Conservation (phyloP, 2,888 invertebrate genomes). For the Apamea monoglypha region DNA sequence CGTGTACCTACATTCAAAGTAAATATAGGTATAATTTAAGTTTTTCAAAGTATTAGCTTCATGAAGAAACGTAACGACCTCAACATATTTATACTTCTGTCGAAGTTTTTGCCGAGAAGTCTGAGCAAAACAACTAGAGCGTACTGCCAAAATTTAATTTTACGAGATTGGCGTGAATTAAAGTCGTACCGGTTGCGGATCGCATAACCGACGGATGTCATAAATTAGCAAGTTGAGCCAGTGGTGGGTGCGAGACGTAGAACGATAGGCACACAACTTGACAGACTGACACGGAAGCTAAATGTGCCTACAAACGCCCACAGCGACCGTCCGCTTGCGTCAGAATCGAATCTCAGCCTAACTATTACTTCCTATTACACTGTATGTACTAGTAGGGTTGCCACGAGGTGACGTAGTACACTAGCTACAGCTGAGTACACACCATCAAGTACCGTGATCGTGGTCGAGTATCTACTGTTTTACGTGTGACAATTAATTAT, state of each 20-base stretch:
- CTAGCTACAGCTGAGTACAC: conserved; percentile 4
- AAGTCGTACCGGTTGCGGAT: conserved; percentile 38
- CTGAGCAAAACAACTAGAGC: conserved; percentile 12
- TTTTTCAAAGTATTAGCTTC: conserved; percentile 1
- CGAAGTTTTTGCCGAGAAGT: conserved; percentile 14
- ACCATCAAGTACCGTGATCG: background rate
- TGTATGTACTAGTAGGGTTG: conserved; percentile 56
- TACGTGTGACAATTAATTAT: background rate
- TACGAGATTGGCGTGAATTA: conserved; percentile 29
- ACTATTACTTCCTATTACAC: conserved; percentile 76
- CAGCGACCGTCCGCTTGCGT: conserved; percentile 73
- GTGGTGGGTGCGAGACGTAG: conserved; percentile 67
- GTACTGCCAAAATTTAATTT: conserved; percentile 20
- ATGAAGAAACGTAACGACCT: conserved; percentile 19
- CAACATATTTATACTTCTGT: conserved; percentile 26
- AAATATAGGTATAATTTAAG: conserved; percentile 12
- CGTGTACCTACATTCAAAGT: conserved; percentile 17
- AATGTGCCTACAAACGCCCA: conserved; percentile 70
- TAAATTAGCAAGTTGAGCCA: conserved; percentile 73
- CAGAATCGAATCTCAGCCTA: conserved; percentile 73
- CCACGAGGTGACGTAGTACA: conserved; percentile 31
- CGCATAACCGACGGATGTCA: conserved; percentile 67
- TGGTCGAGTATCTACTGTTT: background rate
- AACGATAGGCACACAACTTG: conserved; percentile 64
- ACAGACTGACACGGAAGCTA: conserved; percentile 75